A percentile compares a stretch with the other conserved stretches of the same genome.
Evolutionary conservation across 2,888 invertebrate genomes (phyloP).

Genomic region (Atherix ibis): DNA sequence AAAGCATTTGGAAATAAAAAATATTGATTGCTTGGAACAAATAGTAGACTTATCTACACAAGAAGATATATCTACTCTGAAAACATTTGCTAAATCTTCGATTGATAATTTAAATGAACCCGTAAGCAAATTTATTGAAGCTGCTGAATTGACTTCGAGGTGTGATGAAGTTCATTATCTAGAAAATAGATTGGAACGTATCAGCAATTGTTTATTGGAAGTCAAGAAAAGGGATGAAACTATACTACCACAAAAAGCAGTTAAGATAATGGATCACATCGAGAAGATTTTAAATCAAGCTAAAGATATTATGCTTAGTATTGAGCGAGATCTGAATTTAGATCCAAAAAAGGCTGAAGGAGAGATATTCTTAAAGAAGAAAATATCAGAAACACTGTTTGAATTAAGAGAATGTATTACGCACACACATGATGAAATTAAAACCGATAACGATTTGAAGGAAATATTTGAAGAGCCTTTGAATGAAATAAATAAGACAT

Average conservation of each 20-base stretch:
- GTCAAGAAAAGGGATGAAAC: no score
- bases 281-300: no score
- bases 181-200: constrained; percentile 16
- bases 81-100: constrained; percentile 35
- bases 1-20: constrained; percentile 22
- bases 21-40: constrained; percentile 31
- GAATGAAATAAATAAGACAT: constrained; percentile 23
- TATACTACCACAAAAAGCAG: no score
- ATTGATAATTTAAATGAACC: constrained; percentile 3
- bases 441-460: constrained; percentile 17
- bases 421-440: constrained; percentile 24
- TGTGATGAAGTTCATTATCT: background rate
- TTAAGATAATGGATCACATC: no score
- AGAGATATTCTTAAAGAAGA: constrained; percentile 10
- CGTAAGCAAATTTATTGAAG: no score
- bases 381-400: constrained; percentile 24
- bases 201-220: constrained; percentile 24
- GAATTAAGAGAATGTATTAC: constrained; percentile 27
- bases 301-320: no score
- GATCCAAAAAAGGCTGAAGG: no score
- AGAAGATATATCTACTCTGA: constrained; percentile 41
- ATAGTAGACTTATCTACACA: constrained; percentile 39
- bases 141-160: no score
- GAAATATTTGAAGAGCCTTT: constrained; percentile 15
- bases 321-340: no score